These are phyloP conservation scores for Chiloscyllium plagiosum DNA, from an alignment of 2,113 vertebrate species.

Conservation along the genomic window DNA sequence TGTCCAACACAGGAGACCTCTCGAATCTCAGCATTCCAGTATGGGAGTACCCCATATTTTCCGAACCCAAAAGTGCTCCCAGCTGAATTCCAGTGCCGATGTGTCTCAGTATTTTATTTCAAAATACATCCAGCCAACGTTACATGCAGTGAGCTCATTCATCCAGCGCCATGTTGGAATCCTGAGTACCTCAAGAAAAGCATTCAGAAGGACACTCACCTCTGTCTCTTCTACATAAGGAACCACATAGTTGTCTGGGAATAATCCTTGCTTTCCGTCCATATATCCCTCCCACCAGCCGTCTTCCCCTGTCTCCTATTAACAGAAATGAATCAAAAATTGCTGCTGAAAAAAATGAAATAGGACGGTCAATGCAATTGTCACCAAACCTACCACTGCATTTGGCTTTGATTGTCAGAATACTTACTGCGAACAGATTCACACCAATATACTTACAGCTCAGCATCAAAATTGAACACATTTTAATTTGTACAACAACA, in stretches of 20 bases:
- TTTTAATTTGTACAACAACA: neutral
- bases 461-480: neutral
- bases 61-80: neutral
- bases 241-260: conserved; percentile 79
- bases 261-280: conserved; percentile 66
- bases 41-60: neutral
- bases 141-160: no score
- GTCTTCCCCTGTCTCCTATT: conserved; percentile 57
- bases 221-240: neutral
- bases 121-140: neutral
- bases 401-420: neutral
- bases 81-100: neutral
- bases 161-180: neutral
- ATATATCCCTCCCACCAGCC: conserved; percentile 86
- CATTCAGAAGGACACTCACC: neutral
- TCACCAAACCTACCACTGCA: neutral
- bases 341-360: neutral
- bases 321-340: neutral
- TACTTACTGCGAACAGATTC: neutral
- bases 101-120: neutral
- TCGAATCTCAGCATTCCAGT: neutral
- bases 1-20: neutral
- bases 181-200: neutral
- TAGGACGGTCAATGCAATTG: neutral
- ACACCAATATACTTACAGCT: neutral